phyloP scores from a whole-genome alignment of 2,113 vertebrate species.

The Ailuropoda melanoleuca region DNA sequence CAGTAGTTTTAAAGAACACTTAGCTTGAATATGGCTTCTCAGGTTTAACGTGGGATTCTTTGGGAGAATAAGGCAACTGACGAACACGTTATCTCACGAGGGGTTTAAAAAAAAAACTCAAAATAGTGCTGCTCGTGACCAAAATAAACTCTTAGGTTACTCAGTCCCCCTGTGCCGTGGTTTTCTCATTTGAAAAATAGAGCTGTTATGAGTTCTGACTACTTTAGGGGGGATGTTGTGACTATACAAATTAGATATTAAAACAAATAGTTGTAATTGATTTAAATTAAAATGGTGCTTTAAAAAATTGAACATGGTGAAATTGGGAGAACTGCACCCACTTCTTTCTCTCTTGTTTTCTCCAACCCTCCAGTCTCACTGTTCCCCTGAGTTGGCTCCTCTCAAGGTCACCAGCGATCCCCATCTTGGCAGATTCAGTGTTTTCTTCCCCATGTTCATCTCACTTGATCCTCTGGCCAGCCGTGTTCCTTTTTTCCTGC shows the following conservation, averaged over 20 bases:
- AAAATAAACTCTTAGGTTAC: not conserved
- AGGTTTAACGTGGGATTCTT: not conserved
- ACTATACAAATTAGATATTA: not conserved
- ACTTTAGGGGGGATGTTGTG: not conserved
- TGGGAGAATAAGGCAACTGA: not conserved
- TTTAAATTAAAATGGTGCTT: not conserved
- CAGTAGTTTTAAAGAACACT: constrained; percentile 31
- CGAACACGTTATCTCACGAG: not conserved
- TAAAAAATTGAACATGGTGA: not conserved
- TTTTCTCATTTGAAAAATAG: constrained; percentile 30
- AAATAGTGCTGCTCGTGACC: not conserved
- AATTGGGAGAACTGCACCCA: not conserved
- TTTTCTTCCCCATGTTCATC: not conserved
- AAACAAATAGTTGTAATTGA: not conserved
- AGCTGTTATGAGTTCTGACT: not conserved
- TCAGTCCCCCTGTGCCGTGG: not conserved
- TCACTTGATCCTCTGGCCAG: not conserved
- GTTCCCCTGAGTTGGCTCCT: accelerated
- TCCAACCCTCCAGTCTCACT: not conserved
- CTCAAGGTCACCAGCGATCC: not conserved
- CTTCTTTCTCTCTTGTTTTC: not conserved
- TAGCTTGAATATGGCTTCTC: constrained; percentile 7
- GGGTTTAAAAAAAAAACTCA: not conserved
- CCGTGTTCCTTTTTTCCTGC: not conserved
- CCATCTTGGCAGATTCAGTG: not conserved